Conservation (phyloP, 2,797 vertebrate species). For the Brachyalestes nurse region DNA sequence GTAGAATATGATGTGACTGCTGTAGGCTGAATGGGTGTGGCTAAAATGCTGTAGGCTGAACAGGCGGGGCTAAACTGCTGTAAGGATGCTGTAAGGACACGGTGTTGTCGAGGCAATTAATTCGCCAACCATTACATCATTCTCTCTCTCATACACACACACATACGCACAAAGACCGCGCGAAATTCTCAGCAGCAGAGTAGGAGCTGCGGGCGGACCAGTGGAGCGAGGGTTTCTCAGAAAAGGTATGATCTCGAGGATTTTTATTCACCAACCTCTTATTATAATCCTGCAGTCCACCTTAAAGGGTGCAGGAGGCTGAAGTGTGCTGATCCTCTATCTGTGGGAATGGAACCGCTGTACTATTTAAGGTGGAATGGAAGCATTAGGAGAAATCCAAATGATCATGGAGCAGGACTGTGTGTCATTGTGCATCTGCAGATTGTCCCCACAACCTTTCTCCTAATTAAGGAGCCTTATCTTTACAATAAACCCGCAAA, state of each 20-base stretch:
- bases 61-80: too few relatives aligned
- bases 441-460: not conserved
- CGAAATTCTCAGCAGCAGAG: not conserved
- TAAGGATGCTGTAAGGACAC: too few relatives aligned
- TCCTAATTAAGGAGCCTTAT: not conserved
- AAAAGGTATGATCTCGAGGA: not conserved
- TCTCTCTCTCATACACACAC: not conserved
- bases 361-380: too few relatives aligned
- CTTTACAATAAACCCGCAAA: not conserved
- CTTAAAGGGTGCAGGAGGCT: not conserved
- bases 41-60: too few relatives aligned
- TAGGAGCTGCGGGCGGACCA: not conserved
- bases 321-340: too few relatives aligned
- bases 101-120: not conserved
- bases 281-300: too few relatives aligned
- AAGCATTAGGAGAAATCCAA: too few relatives aligned
- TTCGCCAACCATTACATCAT: slow-evolving; percentile 3
- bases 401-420: not conserved
- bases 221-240: not conserved
- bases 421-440: not conserved
- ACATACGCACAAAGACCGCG: slow-evolving; percentile 1
- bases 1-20: too few relatives aligned
- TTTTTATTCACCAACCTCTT: too few relatives aligned
- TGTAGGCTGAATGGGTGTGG: too few relatives aligned
- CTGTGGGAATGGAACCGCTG: not conserved